Base-by-base conservation (phyloP, 1,140 invertebrate genomes). In the Armadillidium nasatum region DNA sequence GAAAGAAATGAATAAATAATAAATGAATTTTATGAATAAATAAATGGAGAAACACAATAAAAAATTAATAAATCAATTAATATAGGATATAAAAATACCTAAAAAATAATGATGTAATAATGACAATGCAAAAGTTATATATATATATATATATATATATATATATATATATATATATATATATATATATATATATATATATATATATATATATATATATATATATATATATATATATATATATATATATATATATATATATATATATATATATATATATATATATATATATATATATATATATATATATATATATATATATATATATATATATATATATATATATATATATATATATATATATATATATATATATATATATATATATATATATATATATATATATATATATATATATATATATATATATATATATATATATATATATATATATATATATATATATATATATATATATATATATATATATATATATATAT, bases 221-320 rank as follows among this genome's bases (percentile, higher is more conserved):
- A 60, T 60, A 60, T 60, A 60, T 54, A 60, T 60, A 21, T 60
- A 21, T 60, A 60, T 60, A 60, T 60, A 60, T 60, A 60, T 60
- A 60, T 60, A 60, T 60, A 60, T 60, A 60, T 21, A 60, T 60
- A 60, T 60, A 60, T 60, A 60, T 60, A 60, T 60, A 60, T 60
- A 60, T 60, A 60, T 60, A 60, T 60, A 60, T 60, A 60, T 60
- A 60, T 60, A 60, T 60, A 60, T 60, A 60, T 54, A 60, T 60
- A 60, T 60, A 60, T 60, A 60, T 60, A 60, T 60, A 60, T 60
- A n/a, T 21, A 60, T 60, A 3, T 60, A 60, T 60, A 60, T 60
- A 60, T 3, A 3, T 3, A 33, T 33, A 33, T 33, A n/a, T 33
- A 33, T 33, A 33, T 33, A n/a, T 33, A 33, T 33, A 3, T 33